phyloP scores from a whole-genome alignment of 2,113 vertebrate species.

The Salvelinus alpinus region DNA sequence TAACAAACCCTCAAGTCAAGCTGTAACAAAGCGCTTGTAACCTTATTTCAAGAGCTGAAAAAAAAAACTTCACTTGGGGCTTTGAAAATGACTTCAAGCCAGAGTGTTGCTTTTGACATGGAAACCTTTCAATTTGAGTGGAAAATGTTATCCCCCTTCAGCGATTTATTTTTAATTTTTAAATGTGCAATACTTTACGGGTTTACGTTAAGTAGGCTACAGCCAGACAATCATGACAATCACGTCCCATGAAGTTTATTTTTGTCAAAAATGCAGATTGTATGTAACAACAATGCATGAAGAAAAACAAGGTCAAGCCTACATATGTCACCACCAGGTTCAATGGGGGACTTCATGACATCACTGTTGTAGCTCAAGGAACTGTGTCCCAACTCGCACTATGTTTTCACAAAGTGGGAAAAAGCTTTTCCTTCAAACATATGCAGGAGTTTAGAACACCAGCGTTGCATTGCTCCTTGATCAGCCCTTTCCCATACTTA shows the following conservation, averaged over 20 bases:
- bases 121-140: conserved; percentile 33
- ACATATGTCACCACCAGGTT: too few species aligned
- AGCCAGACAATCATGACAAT: conserved; percentile 30
- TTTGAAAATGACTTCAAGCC: conserved; percentile 70
- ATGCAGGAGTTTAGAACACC: too few species aligned
- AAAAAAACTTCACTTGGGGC: background rate
- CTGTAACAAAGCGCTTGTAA: conserved; percentile 69
- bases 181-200: conserved; percentile 56
- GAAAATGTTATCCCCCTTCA: conserved; percentile 59
- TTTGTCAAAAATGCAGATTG: too few species aligned
- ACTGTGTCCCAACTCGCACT: too few species aligned
- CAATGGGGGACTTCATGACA: too few species aligned
- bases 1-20: conserved; percentile 65
- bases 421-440: background rate
- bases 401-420: background rate
- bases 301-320: too few species aligned
- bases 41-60: conserved; percentile 61
- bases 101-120: conserved; percentile 20
- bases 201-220: conserved; percentile 54
- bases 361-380: too few species aligned
- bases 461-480: too few species aligned
- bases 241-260: background rate
- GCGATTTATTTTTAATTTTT: too few species aligned
- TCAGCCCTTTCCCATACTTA: too few species aligned
- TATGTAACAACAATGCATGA: too few species aligned